A percentile compares a stretch with the other conserved stretches of the same genome.
Conservation (phyloP, 2,113 vertebrate species). For the Nestor notabilis region DNA sequence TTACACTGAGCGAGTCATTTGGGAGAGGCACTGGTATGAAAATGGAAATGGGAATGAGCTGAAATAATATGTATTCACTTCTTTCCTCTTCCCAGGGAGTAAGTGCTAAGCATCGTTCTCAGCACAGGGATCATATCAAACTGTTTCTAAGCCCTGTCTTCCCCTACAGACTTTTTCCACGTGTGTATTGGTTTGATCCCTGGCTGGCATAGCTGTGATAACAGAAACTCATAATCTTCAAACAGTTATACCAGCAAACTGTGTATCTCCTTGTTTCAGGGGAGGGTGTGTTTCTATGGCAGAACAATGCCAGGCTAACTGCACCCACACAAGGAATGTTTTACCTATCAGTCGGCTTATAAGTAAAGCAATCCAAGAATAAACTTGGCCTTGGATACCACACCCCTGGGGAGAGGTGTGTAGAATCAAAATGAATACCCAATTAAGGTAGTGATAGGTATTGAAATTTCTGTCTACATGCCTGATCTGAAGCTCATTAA, state of each 20-base stretch:
- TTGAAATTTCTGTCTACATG: neutral
- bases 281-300: neutral
- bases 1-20: neutral
- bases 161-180: neutral
- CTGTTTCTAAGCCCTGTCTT: neutral
- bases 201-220: neutral
- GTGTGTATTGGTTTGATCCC: neutral
- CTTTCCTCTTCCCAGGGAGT: neutral
- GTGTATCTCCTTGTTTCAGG: neutral
- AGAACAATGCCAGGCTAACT: neutral
- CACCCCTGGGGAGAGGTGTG: neutral
- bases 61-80: neutral
- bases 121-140: neutral
- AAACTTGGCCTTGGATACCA: neutral
- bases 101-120: neutral
- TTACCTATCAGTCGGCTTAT: neutral
- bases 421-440: neutral
- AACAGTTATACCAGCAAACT: neutral
- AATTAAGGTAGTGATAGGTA: neutral
- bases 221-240: neutral
- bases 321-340: neutral
- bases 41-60: neutral
- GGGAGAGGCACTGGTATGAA: neutral
- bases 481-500: conserved; percentile 2
- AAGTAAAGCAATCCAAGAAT: neutral